Percentiles rank a stretch among this genome's conserved stretches.
phyloP scores from a whole-genome alignment of 2,888 invertebrate genomes.

The Smittia sp. region DNA sequence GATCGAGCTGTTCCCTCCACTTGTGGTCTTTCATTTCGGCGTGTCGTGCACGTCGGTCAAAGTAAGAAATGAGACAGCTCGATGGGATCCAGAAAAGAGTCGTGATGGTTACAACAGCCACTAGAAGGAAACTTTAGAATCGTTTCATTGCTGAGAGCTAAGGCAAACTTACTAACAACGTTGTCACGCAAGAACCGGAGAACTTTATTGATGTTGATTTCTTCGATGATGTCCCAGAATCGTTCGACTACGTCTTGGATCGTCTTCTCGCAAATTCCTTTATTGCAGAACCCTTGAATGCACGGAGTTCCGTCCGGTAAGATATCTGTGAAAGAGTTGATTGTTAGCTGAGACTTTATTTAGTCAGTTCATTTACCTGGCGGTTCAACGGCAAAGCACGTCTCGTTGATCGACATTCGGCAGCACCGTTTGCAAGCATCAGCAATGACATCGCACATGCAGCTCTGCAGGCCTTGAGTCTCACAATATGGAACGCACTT shows the following conservation, averaged over 20 bases:
- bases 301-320: slow-evolving; percentile 93
- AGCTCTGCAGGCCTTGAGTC: slow-evolving; percentile 86
- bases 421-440: slow-evolving; percentile 92
- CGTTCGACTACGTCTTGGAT: slow-evolving; percentile 93
- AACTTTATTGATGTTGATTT: slow-evolving; percentile 91
- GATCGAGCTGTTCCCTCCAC: slow-evolving; percentile 67
- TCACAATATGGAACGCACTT: slow-evolving; percentile 94
- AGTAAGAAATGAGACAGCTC: slow-evolving; percentile 81
- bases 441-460: slow-evolving; percentile 92
- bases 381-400: slow-evolving; percentile 71
- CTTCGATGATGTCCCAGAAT: slow-evolving; percentile 97
- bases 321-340: slow-evolving; percentile 59
- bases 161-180: slow-evolving; percentile 71
- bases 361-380: not conserved
- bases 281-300: slow-evolving; percentile 94
- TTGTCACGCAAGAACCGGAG: slow-evolving; percentile 86
- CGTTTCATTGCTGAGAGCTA: not conserved
- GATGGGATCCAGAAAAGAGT: slow-evolving; percentile 94
- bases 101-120: slow-evolving; percentile 79
- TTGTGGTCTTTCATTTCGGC: slow-evolving; percentile 68
- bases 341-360: not conserved
- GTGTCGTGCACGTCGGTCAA: slow-evolving; percentile 72
- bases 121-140: slow-evolving; percentile 44
- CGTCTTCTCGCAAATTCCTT: slow-evolving; percentile 91
- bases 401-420: slow-evolving; percentile 84